phyloP scores from a whole-genome alignment of 2,888 invertebrate species.

The Hecatera dysodea region DNA sequence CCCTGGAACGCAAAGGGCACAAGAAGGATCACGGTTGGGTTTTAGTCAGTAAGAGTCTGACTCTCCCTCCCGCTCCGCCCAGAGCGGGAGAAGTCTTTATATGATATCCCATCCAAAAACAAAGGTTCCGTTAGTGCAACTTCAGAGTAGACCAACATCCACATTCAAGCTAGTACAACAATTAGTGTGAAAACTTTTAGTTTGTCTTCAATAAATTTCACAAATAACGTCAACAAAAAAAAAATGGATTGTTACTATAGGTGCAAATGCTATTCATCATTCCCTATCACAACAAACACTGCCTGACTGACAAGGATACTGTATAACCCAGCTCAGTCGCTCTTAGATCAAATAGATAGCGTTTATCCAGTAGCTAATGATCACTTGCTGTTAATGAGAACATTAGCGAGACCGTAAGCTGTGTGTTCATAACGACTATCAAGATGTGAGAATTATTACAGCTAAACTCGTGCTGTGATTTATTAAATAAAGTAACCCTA shows the following conservation, averaged over 20 bases:
- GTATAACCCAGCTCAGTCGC: neutral
- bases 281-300: neutral
- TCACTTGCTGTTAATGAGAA: constrained; percentile 49
- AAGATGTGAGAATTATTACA: constrained; percentile 34
- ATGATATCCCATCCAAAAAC: too few species aligned
- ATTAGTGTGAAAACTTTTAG: neutral
- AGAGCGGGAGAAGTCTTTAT: too few species aligned
- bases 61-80: too few species aligned
- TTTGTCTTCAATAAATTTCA: neutral
- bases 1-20: too few species aligned
- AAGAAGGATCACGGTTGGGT: too few species aligned
- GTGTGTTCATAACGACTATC: constrained; percentile 43
- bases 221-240: too few species aligned
- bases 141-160: neutral
- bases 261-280: constrained; percentile 10
- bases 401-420: constrained; percentile 44
- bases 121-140: neutral
- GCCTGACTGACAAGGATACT: constrained; percentile 36
- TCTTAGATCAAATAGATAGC: constrained; percentile 46
- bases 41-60: too few species aligned
- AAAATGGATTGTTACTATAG: neutral
- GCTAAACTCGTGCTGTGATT: constrained; percentile 27
- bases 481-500: constrained; percentile 27
- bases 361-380: constrained; percentile 53
- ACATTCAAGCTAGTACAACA: too few species aligned